phyloP scores from a whole-genome alignment of 2,888 invertebrate genomes.

The Ceriagrion tenellum region DNA sequence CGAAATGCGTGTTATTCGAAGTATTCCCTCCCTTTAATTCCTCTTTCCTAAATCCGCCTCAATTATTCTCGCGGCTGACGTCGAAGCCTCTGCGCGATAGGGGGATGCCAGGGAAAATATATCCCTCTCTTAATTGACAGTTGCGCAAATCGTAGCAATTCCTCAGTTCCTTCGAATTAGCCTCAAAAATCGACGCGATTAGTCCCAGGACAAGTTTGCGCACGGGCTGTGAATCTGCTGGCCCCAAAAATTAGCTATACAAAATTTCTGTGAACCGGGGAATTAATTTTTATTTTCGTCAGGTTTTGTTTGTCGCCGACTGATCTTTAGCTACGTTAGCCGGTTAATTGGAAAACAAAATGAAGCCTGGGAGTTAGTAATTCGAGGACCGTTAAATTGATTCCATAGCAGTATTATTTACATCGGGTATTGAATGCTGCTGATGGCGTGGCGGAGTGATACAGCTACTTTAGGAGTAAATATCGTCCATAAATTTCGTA shows the following conservation, averaged over 20 bases:
- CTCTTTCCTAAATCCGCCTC: neutral
- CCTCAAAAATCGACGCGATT: constrained; percentile 35
- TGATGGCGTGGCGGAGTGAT: neutral
- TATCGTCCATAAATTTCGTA: too few relatives aligned
- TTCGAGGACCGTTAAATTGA: neutral
- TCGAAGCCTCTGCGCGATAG: neutral
- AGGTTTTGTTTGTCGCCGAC: neutral
- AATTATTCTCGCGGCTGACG: constrained; percentile 41
- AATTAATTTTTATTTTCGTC: constrained; percentile 6
- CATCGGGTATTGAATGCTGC: neutral
- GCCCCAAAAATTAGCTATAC: constrained; percentile 29
- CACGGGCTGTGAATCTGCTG: neutral
- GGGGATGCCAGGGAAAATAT: constrained; percentile 34
- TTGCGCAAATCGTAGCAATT: constrained; percentile 49
- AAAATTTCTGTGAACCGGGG: neutral
- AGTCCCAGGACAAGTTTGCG: neutral
- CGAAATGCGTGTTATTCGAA: neutral
- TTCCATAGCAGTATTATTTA: neutral
- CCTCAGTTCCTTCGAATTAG: constrained; percentile 37
- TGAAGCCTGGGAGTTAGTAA: neutral
- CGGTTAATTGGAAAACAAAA: constrained; percentile 31
- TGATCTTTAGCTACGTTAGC: neutral
- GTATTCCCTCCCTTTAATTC: neutral
- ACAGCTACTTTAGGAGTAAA: neutral
- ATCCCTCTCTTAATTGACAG: constrained; percentile 31